Evolutionary conservation across 2,888 invertebrate genomes (phyloP).

Genomic region (Bursaphelenchus okinawaensis): DNA sequence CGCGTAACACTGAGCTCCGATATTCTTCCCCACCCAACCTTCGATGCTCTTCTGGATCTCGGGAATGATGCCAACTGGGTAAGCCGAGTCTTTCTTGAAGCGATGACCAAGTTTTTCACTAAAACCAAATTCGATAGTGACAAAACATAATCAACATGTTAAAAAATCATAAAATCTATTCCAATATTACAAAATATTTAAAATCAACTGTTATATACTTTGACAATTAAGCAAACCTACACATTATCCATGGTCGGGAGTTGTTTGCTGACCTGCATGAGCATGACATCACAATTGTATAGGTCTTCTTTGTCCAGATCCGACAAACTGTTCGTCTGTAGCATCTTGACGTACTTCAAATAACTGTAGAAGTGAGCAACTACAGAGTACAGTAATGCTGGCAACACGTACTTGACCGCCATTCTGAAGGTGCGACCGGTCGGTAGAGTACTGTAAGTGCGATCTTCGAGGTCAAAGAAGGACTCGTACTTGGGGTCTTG

Average conservation of each 20-base stretch:
- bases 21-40: slow-evolving; percentile 47
- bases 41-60: slow-evolving; percentile 50
- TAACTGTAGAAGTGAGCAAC: slow-evolving; percentile 44
- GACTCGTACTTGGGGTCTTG: slow-evolving; percentile 28
- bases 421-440: slow-evolving; percentile 47
- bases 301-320: slow-evolving; percentile 44
- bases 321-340: slow-evolving; percentile 13
- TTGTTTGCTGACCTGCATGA: slow-evolving; percentile 24
- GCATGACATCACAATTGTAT: slow-evolving; percentile 28
- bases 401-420: slow-evolving; percentile 50
- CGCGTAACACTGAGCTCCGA: slow-evolving; percentile 44
- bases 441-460: slow-evolving; percentile 31
- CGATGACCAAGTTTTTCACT: slow-evolving; percentile 20
- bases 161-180: too few relatives aligned
- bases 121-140: slow-evolving; percentile 15
- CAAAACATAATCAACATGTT: slow-evolving; percentile 13
- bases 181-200: too few relatives aligned
- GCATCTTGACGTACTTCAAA: slow-evolving; percentile 22
- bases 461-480: slow-evolving; percentile 44
- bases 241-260: neutral
- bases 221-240: too few relatives aligned
- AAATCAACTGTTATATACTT: too few relatives aligned
- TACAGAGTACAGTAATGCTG: slow-evolving; percentile 44
- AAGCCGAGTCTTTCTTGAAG: slow-evolving; percentile 14
- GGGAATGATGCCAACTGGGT: slow-evolving; percentile 24